phyloP scores from a whole-genome alignment of 2,797 vertebrate genomes.

The Antrozous pallidus region DNA sequence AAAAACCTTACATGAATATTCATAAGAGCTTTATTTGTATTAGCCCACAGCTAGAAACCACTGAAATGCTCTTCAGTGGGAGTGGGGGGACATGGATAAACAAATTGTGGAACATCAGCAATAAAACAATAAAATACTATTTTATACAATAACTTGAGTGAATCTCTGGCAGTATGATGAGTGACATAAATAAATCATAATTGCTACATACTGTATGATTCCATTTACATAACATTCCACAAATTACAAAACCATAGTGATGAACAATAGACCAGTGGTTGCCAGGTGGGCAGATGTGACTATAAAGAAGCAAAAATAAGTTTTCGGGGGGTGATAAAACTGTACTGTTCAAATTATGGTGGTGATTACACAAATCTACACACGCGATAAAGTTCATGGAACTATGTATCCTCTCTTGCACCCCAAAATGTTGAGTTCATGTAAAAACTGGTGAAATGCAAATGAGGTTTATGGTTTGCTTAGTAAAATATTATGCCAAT shows the following conservation, averaged over 20 bases:
- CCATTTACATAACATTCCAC: not conserved
- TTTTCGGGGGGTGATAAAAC: not conserved
- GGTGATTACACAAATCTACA: not conserved
- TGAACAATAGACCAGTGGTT: not conserved
- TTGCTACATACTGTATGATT: not conserved
- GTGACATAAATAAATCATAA: not conserved
- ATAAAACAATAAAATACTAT: not conserved
- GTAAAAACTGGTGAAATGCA: not conserved
- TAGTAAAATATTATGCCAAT: not conserved
- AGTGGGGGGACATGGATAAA: not conserved
- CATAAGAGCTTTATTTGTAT: not conserved
- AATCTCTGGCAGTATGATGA: not conserved
- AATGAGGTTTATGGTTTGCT: not conserved
- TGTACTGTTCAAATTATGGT: not conserved
- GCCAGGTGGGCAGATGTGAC: not conserved
- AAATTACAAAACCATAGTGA: slow-evolving; percentile 33
- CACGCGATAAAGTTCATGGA: not conserved
- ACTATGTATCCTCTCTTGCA: not conserved
- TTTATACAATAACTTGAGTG: not conserved
- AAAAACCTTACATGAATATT: not conserved
- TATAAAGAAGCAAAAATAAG: not conserved
- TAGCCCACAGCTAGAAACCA: not conserved
- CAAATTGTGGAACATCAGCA: not conserved
- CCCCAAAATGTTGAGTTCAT: not conserved
- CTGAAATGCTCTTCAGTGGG: not conserved